Conservation (phyloP, 2,797 vertebrate genomes). For the Synaphobranchus kaupii region DNA sequence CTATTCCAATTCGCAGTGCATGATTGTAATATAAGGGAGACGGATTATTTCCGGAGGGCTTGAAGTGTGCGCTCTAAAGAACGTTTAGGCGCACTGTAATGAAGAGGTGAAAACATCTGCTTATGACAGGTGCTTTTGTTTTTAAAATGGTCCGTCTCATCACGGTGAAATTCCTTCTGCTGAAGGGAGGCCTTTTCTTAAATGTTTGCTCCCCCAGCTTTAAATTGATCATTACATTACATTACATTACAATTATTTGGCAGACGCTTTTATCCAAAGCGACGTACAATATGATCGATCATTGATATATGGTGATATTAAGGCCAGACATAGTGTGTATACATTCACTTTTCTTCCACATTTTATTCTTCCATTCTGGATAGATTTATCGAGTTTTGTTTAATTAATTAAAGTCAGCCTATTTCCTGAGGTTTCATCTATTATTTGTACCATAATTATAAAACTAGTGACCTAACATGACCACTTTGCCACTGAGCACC, state of each 20-base stretch:
- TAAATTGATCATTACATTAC: too few relatives aligned
- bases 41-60: not conserved
- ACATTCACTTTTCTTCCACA: not conserved
- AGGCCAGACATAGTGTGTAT: not conserved
- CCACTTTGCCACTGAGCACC: too few relatives aligned
- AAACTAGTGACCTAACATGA: too few relatives aligned
- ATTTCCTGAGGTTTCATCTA: too few relatives aligned
- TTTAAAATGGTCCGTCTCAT: not conserved
- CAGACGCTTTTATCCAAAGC: too few relatives aligned
- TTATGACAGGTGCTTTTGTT: not conserved
- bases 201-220: too few relatives aligned
- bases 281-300: too few relatives aligned
- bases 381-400: not conserved
- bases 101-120: not conserved
- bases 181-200: not conserved
- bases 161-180: not conserved
- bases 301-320: too few relatives aligned
- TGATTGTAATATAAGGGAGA: slow-evolving; percentile 6
- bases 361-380: not conserved
- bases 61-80: not conserved
- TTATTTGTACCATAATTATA: too few relatives aligned
- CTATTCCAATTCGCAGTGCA: slow-evolving; percentile 34
- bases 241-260: too few relatives aligned
- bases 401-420: not conserved
- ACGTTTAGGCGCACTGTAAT: not conserved